These are phyloP conservation scores for Rhea americana DNA, from an alignment of 2,113 vertebrate genomes.

Conservation along the genomic window DNA sequence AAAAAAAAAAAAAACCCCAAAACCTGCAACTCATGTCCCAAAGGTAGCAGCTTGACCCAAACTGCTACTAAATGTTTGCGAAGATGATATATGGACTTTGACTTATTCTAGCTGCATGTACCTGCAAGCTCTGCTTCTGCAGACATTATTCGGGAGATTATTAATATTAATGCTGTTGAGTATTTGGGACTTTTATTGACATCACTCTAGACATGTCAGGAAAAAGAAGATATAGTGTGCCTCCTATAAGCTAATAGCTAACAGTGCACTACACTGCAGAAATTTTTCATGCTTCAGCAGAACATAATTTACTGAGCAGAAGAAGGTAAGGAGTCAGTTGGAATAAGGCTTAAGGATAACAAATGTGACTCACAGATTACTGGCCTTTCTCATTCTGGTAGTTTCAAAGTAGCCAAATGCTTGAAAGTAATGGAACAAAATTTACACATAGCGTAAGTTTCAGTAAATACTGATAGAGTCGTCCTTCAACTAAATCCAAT, in stretches of 20 bases:
- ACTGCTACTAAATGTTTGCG: not conserved
- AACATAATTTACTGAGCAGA: not conserved
- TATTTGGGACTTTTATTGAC: not conserved
- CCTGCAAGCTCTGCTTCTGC: not conserved
- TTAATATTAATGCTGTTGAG: too few relatives aligned
- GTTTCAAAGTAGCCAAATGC: not conserved
- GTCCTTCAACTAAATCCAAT: not conserved
- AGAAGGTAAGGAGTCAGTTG: not conserved
- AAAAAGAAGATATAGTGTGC: not conserved
- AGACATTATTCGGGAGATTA: not conserved
- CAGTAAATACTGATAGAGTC: accelerated
- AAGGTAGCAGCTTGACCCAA: not conserved
- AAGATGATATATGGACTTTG: not conserved
- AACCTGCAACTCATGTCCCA: too few relatives aligned
- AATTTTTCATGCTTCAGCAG: not conserved
- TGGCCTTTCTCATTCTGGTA: not conserved
- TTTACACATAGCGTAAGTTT: not conserved
- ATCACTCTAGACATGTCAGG: not conserved
- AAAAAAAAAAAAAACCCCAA: too few relatives aligned
- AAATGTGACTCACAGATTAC: not conserved
- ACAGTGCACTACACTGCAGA: not conserved
- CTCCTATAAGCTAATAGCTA: not conserved
- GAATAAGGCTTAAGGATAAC: not conserved
- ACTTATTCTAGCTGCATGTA: not conserved
- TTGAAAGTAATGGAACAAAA: not conserved